These are phyloP conservation scores for Drosophila setifemur DNA, from an alignment of 1,140 invertebrate species.

Conservation along the genomic window DNA sequence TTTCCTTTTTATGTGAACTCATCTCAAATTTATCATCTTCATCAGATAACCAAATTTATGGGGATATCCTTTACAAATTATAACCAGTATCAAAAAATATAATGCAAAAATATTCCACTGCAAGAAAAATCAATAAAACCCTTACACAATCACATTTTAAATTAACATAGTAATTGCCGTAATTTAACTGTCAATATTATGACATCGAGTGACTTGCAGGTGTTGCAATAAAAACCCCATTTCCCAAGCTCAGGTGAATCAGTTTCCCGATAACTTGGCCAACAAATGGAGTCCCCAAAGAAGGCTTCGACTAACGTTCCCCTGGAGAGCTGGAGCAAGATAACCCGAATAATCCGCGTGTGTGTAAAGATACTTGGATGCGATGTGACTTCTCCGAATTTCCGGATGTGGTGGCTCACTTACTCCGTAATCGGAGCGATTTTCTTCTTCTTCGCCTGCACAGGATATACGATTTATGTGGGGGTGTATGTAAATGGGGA, in stretches of 20 bases:
- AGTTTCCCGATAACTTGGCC: neutral
- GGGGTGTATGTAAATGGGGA: slow-evolving; percentile 35
- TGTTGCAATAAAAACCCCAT: slow-evolving; percentile 26
- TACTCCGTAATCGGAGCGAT: slow-evolving; percentile 29
- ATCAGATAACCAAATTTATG: too few relatives aligned
- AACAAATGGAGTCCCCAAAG: neutral
- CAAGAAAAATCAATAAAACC: too few relatives aligned
- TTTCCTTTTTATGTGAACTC: too few relatives aligned
- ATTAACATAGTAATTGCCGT: neutral
- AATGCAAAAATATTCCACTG: too few relatives aligned
- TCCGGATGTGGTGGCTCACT: slow-evolving; percentile 47
- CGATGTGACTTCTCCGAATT: slow-evolving; percentile 50
- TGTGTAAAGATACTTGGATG: slow-evolving; percentile 47
- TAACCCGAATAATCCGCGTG: slow-evolving; percentile 43
- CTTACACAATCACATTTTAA: too few relatives aligned
- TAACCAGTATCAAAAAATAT: too few relatives aligned
- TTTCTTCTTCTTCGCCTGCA: slow-evolving; percentile 35
- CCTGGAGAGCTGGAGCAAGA: slow-evolving; percentile 14
- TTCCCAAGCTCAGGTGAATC: neutral
- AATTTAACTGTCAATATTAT: slow-evolving; percentile 61
- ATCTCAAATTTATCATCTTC: too few relatives aligned
- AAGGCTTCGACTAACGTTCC: slow-evolving; percentile 1
- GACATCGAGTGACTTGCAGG: slow-evolving; percentile 10
- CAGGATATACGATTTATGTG: slow-evolving; percentile 55
- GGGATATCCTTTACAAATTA: too few relatives aligned